phyloP scores from a whole-genome alignment of 30 jellyfish, hydroid and myxozoan species.

The Cassiopea xamachana region DNA sequence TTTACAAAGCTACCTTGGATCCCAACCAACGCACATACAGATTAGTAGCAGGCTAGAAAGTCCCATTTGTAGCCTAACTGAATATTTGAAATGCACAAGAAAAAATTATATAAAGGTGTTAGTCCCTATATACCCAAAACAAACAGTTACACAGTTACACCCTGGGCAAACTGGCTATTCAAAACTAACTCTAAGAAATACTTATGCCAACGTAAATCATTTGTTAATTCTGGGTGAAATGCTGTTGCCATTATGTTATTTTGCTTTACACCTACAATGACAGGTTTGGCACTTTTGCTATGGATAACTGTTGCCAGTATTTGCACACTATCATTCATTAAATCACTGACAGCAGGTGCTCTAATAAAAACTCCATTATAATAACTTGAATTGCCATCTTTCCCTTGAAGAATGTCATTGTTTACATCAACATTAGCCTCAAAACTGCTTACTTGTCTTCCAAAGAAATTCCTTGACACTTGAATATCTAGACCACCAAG shows the following conservation, averaged over 20 bases:
- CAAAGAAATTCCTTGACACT: slow-evolving; percentile 95
- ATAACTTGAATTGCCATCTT: neutral
- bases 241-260: slow-evolving; percentile 92
- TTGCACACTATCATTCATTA: slow-evolving; percentile 66
- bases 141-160: neutral
- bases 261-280: slow-evolving; percentile 94
- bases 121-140: neutral
- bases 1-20: no score
- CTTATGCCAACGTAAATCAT: slow-evolving; percentile 89
- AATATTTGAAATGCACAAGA: no score
- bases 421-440: slow-evolving; percentile 70
- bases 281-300: slow-evolving; percentile 14
- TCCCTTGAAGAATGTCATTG: slow-evolving; percentile 13
- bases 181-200: slow-evolving; percentile 68
- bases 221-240: slow-evolving; percentile 96
- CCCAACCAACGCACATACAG: no score
- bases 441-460: slow-evolving; percentile 94
- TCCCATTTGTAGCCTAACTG: no score
- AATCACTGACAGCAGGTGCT: slow-evolving; percentile 91
- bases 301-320: slow-evolving; percentile 75
- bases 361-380: slow-evolving; percentile 92
- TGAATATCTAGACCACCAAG: slow-evolving; percentile 96
- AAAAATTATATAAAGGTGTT: no score
- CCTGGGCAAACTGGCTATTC: neutral
- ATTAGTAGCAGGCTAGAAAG: no score